Base-by-base conservation (phyloP, 2,888 invertebrate genomes). In the Auanema freiburgensis region DNA sequence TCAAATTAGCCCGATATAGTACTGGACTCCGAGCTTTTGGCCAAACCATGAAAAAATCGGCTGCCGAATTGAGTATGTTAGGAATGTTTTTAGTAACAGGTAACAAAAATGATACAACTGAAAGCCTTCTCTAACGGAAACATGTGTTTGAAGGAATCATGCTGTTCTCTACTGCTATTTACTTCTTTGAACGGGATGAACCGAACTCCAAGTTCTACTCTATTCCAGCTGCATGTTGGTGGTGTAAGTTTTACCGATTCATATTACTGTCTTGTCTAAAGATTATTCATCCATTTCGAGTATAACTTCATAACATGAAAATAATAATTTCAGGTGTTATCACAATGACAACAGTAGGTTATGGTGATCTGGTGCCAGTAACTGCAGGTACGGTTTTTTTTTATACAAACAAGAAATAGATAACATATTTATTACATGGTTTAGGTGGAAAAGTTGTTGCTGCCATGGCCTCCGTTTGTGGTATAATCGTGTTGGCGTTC, bases 201-300 rank as follows among this genome's bases (percentile, higher is more conserved):
- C 77, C 77, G 0, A 79, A 81, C 64, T 75, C 78, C 12, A 80
- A 80, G 46, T 81, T 81, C 69, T 79, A 81, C 64, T 73, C 73
- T 56, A 81, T 81, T 42, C 81, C 81, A 6, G 74, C 78, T 0
- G 76, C 81, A 0, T 81, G 81, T 66, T 81, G 81, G 81, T 81
- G 81, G 80, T 79, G 80, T 76, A 66, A 66, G 77, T 77, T 44
- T 40, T 18, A 14, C 11, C n/a, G n/a, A n/a, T 12, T 16, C 12
- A n/a, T 12, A 54, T 14, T 14, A 11, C 12, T 42, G 10, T 10
- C 14, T 14, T 42, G 41, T 16, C n/a, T 21, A 33, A 56, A 42
- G 24, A 42, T 56, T 54, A 14, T 25, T 21, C 25, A 11, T 11
- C 16, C 14, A 54, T 14, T 14, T n/a, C 18, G 12, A 14, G 10